Percentiles rank a stretch among this genome's conserved stretches.
Conservation (phyloP, 2,888 invertebrate species). For the Poecilus cupreus region DNA sequence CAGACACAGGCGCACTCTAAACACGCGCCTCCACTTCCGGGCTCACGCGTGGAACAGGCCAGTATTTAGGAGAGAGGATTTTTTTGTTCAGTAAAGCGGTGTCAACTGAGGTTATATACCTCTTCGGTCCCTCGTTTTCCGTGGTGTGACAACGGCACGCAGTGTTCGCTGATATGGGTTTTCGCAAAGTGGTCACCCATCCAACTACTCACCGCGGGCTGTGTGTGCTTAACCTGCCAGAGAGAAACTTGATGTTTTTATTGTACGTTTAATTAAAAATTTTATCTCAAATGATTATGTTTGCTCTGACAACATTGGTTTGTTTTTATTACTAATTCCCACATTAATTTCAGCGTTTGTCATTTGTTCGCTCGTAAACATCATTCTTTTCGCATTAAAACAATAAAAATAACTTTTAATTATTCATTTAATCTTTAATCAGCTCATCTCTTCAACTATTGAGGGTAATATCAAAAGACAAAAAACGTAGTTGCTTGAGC, state of each 20-base stretch:
- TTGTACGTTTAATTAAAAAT: no score
- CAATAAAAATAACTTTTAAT: background rate
- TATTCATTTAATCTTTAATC: background rate
- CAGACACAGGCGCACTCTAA: slow-evolving; percentile 21
- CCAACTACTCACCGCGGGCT: no score
- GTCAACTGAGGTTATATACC: no score
- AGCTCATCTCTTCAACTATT: background rate
- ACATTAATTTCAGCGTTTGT: background rate
- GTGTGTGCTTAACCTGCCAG: no score
- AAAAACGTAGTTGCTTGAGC: no score
- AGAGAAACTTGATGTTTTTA: background rate
- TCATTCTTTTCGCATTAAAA: background rate
- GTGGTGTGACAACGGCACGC: no score
- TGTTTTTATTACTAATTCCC: background rate
- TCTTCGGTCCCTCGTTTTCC: no score
- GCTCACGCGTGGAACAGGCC: background rate
- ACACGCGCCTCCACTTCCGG: slow-evolving; percentile 35
- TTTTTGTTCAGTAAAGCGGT: no score
- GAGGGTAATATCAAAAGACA: no score
- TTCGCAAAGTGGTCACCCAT: no score
- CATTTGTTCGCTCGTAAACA: background rate
- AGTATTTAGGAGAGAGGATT: background rate
- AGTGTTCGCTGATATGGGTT: no score
- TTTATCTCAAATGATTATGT: background rate
- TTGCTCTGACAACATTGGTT: background rate